Conservation (phyloP, 2,888 invertebrate genomes). For the Rugalucina vietnamica region DNA sequence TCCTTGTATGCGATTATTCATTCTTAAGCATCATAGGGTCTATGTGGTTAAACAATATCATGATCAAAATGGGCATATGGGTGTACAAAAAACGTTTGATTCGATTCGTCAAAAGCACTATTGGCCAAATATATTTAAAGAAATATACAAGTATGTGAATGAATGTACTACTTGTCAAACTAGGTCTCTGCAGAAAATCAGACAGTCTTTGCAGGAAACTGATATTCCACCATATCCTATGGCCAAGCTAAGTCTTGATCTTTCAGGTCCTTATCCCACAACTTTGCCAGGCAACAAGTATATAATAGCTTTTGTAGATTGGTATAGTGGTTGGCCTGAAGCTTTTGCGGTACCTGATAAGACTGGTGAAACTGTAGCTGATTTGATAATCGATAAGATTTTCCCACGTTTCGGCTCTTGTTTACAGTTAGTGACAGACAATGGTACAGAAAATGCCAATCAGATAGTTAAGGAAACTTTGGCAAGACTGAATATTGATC, state of each 20-base stretch:
- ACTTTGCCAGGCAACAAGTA: slow-evolving; percentile 40
- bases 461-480: slow-evolving; percentile 24
- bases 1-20: slow-evolving; percentile 34
- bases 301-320: slow-evolving; percentile 41
- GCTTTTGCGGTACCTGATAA: slow-evolving; percentile 35
- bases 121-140: slow-evolving; percentile 39
- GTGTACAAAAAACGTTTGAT: slow-evolving; percentile 18
- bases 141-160: slow-evolving; percentile 15
- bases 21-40: slow-evolving; percentile 19
- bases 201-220: slow-evolving; percentile 49
- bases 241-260: slow-evolving; percentile 23
- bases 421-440: slow-evolving; percentile 42
- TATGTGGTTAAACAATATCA: slow-evolving; percentile 39
- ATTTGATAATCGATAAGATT: slow-evolving; percentile 36
- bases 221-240: slow-evolving; percentile 52
- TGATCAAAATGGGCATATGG: slow-evolving; percentile 40
- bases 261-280: slow-evolving; percentile 32
- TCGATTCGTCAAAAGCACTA: slow-evolving; percentile 39
- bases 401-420: slow-evolving; percentile 33
- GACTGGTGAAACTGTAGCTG: slow-evolving; percentile 23
- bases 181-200: slow-evolving; percentile 22
- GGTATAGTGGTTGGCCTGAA: slow-evolving; percentile 27
- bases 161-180: slow-evolving; percentile 33
- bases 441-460: slow-evolving; percentile 37
- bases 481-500: slow-evolving; percentile 26